Evolutionary conservation across 2,888 invertebrate genomes (phyloP).

Genomic region (Synanthedon formicaeformis): DNA sequence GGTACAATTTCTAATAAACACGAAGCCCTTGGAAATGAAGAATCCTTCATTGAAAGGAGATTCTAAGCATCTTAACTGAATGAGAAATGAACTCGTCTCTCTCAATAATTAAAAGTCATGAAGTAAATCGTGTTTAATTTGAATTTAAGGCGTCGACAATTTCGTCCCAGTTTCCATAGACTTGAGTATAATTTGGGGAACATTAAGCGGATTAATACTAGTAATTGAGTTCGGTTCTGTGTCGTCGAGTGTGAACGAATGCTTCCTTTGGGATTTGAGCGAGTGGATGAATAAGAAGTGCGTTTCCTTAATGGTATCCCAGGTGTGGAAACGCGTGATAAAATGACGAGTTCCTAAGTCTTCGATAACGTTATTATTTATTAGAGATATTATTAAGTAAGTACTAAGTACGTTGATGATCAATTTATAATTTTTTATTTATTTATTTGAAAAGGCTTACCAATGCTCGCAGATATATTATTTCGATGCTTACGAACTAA

Average conservation of each 20-base stretch:
- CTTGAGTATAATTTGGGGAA: constrained; percentile 18
- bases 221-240: constrained; percentile 20
- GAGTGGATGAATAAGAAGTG: constrained; percentile 9
- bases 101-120: constrained; percentile 24
- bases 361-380: too few relatives aligned
- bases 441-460: too few relatives aligned
- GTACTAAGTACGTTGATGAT: too few relatives aligned
- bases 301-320: not conserved
- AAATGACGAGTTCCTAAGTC: too few relatives aligned
- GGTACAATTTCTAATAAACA: not conserved
- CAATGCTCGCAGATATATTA: too few relatives aligned
- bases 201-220: constrained; percentile 26
- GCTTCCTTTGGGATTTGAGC: constrained; percentile 11
- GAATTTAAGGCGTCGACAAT: constrained; percentile 21
- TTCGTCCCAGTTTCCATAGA: constrained; percentile 3
- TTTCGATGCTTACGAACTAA: too few relatives aligned
- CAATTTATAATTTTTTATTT: too few relatives aligned
- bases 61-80: not conserved
- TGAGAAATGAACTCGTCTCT: constrained; percentile 7
- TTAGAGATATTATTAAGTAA: too few relatives aligned
- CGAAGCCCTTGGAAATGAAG: not conserved
- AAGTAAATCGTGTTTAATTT: constrained; percentile 25
- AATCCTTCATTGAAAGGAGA: not conserved
- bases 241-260: constrained; percentile 17
- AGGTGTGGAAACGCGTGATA: not conserved